Evolutionary conservation across 2,888 invertebrate genomes (phyloP), one percentile per base, ranked within the genome.

Genomic region (Latrodectus elegans): DNA sequence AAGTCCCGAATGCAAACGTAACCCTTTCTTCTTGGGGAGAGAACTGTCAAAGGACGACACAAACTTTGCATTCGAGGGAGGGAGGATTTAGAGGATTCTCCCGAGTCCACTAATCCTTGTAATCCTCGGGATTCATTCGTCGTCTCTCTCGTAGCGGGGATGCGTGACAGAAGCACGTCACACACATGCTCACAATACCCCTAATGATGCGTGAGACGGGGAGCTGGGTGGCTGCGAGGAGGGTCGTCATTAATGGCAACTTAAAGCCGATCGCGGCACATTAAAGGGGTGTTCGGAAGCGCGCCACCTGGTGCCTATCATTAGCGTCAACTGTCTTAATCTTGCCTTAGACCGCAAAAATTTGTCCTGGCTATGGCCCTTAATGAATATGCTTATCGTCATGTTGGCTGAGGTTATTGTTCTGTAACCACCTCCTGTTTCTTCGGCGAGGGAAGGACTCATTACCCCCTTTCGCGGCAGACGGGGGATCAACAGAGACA

Each of bases 341-440:
- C 86, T 84, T 71, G 78, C 38, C 38, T 38, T 74, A 71, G 78
- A 75, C 75, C 76, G 76, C 79, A 86, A 81, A 86, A 86, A 86
- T 86, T 86, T 86, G 86, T 81, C 75, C 60, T 52, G 26, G 78
- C 72, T 52, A 73, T 78, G n/a, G 77, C 78, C 72, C 78, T 77
- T 84, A 84, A 84, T 84, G 84, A 84, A 84, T 84, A 84, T 78
- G 84, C 78, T 84, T 84, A 84, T 84, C 77, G 84, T 76, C 55
- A 17, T 64, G 83, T 55, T 38, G 67, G 76, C 14, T 52, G 65
- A 49, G 53, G 76, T 38, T 55, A 77, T 77, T 77, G 84, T 83
- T 83, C 83, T 76, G 83, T 64, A 71, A 73, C 67, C 65, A 60
- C 74, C 49, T 49, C 17, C 65, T 53, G 17, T 70, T 78, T 78